Percentiles rank a stretch among this genome's conserved stretches.
These are phyloP conservation scores for Setipinna tenuifilis DNA, from an alignment of 2,797 vertebrate species.

Conservation along the genomic window DNA sequence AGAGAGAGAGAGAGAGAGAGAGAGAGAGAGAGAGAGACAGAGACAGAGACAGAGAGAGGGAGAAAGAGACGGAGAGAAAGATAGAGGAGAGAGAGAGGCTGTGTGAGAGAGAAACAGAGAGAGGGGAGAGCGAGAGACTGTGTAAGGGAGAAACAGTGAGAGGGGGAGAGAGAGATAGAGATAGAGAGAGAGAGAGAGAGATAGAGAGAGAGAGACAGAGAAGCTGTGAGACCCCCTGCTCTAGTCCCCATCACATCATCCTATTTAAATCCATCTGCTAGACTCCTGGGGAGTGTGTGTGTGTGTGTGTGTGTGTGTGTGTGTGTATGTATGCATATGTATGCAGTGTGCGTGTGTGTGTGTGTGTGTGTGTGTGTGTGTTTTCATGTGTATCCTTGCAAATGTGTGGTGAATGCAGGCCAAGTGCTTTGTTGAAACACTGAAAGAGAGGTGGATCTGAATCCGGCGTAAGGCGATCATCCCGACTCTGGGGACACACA, in stretches of 20 bases:
- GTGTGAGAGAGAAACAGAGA: no score
- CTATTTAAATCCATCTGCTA: neutral
- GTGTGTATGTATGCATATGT: neutral
- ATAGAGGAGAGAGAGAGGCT: no score
- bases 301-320: neutral
- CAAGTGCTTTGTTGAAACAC: constrained; percentile 4
- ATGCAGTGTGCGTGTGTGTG: constrained; percentile 12
- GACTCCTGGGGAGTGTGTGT: neutral
- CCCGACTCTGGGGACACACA: neutral
- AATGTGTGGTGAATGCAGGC: neutral
- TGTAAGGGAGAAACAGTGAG: no score
- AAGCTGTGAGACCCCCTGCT: neutral
- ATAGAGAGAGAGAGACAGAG: neutral
- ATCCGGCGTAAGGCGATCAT: constrained; percentile 16
- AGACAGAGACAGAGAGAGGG: no score
- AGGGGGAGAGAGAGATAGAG: neutral
- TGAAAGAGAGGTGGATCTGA: constrained; percentile 21
- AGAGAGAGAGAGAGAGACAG: neutral
- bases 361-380: neutral
- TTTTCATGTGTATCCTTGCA: neutral
- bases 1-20: neutral
- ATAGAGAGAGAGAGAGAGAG: neutral
- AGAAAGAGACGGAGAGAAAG: no score
- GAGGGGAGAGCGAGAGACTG: no score
- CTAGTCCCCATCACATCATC: neutral